Evolutionary conservation across 2,113 vertebrate genomes (phyloP), one percentile per base, ranked within the genome.

Genomic region (Forbesichthys agassizii): DNA sequence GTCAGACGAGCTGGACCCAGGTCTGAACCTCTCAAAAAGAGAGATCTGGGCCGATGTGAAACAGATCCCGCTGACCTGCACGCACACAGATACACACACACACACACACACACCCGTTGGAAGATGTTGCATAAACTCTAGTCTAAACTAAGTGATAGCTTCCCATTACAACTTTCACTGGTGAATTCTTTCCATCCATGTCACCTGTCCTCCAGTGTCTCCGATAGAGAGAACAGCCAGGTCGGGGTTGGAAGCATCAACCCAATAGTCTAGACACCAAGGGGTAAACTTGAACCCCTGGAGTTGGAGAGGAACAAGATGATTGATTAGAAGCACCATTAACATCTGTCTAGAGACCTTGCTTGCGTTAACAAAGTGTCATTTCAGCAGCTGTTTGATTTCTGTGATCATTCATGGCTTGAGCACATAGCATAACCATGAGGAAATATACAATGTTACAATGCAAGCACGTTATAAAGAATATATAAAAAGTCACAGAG

Each of bases 201-300:
- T 75, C 86, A 95, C 94, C 93, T 94, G 91, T 81, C 95, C 95
- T 78, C 90, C 93, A 64, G 86, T 86, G 78, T 94, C 92, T 49
- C 94, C 94, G 58, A 95, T 88, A 58, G 90, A 89, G 61, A 96
- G 90, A 69, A 94, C 69, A 2, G 92, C 91, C 66, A 91, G 78
- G 59, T 92, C 92, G 9, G 86, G 81, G 69, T 93, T 80, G 9
- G 82, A 73, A 49, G 87, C 81, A 67, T 94, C 79, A 7, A 70
- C 85, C 93, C 93, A 95, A 85, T 95, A 95, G 81, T 94, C 91
- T 27, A 92, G 84, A 78, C 83, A 85, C 73, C 93, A 86, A n/a
- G 92, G 91, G 2, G 84, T 85, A 80, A 90, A 90, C 62, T 36
- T 85, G 55, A 94, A 79, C 52, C 93, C 93, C 88, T 91, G 73